Base-by-base conservation (phyloP, 2,888 invertebrate genomes). In the Petrolisthes manimaculis region DNA sequence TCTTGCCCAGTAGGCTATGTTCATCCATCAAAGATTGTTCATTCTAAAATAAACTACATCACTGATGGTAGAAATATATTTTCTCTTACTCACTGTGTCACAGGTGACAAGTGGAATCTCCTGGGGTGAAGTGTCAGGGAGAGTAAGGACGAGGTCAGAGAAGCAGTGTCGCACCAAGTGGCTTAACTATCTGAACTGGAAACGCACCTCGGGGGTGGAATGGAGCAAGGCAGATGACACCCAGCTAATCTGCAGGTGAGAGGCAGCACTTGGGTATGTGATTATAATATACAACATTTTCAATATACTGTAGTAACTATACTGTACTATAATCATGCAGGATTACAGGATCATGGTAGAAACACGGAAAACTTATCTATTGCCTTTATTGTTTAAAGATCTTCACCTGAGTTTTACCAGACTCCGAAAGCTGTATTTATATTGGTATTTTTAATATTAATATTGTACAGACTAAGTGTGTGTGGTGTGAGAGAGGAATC, bases 151-250 rank as follows among this genome's bases (percentile, higher is more conserved):
- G 4, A 91, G 94, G 61, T 93, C 93, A 9, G 94, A 94, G 91
- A 94, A 94, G 90, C 94, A 94, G 92, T 94, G 94, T 91, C 92
- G 94, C 9, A 93, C 93, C n/a, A 94, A 94, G 91, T 94, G 94
- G 94, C 92, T 94, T 51, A 94, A 94, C 91, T 93, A 93, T 90
- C 92, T 94, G 75, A 93, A 93, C 92, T 94, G 94, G 94, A 94
- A 94, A 90, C 92, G 93, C 91, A 92, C 92, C 82, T 93, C 93
- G 9, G 94, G 93, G 1, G 92, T 93, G 8, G 93, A 93, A 75
- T 94, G 94, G 94, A 93, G 93, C 4, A 91, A 93, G 61, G 92
- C 93, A 53, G 94, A 94, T 92, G 93, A 94, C 90, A 92, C 93
- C n/a, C 92, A 92, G 61, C 92, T 94, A 61, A 92, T 94, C 75